These are phyloP conservation scores for Notiomystis cincta DNA, from an alignment of 2,113 vertebrate genomes.

Conservation along the genomic window DNA sequence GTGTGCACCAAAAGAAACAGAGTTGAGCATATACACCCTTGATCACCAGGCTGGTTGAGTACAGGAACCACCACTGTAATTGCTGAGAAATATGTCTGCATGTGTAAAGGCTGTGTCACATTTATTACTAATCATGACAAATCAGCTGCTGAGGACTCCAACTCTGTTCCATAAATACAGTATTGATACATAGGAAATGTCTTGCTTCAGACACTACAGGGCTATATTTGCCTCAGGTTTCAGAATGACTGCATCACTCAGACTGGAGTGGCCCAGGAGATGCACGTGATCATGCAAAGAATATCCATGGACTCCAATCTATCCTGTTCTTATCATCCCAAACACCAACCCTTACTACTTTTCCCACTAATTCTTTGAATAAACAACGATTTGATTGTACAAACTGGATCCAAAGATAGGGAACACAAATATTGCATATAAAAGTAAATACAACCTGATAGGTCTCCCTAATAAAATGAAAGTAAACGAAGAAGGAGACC, in stretches of 20 bases:
- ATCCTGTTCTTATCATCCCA: neutral
- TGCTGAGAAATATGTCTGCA: neutral
- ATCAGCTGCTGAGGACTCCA: neutral
- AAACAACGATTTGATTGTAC: neutral
- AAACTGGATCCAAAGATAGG: neutral
- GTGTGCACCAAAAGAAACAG: neutral
- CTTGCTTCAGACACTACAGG: neutral
- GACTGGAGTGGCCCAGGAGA: neutral
- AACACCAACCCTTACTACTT: neutral
- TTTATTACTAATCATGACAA: neutral
- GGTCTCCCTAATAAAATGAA: neutral
- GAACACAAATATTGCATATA: neutral
- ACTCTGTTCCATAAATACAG: neutral
- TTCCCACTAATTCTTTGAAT: neutral
- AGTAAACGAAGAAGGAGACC: neutral
- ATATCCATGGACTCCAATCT: rapidly evolving
- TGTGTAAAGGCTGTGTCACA: neutral
- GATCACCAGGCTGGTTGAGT: neutral
- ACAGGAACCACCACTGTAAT: neutral
- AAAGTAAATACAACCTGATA: neutral
- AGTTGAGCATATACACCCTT: rapidly evolving
- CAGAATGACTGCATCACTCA: neutral
- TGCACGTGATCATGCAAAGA: neutral
- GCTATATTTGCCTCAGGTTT: neutral
- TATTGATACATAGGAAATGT: neutral